These are phyloP conservation scores for Scomber scombrus DNA, from an alignment of 2,113 vertebrate species.

Conservation along the genomic window DNA sequence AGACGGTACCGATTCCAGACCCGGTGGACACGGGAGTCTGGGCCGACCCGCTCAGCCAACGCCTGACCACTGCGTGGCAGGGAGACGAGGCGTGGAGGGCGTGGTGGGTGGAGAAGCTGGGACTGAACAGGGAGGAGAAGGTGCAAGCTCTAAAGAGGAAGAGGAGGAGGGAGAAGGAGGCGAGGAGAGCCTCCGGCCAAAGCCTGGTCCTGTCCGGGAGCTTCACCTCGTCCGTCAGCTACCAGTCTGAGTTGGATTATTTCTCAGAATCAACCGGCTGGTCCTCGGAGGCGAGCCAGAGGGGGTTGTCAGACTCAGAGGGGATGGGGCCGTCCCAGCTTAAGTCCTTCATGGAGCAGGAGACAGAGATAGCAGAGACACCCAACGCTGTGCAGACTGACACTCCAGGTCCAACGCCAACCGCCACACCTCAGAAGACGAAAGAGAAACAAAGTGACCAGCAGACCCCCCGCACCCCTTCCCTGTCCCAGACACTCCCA, in stretches of 20 bases:
- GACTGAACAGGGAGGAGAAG: constrained; percentile 48
- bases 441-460: not conserved
- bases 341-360: not conserved
- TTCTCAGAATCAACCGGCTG: constrained; percentile 30
- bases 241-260: constrained; percentile 71
- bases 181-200: not conserved
- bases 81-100: constrained; percentile 73
- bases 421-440: not conserved
- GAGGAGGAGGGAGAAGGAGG: constrained; percentile 79
- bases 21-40: constrained; percentile 53
- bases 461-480: not conserved
- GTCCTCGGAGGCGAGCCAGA: constrained; percentile 46
- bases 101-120: constrained; percentile 87
- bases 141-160: constrained; percentile 77
- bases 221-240: constrained; percentile 86
- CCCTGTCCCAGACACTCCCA: not conserved
- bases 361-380: fast-evolving
- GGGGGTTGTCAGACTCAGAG: constrained; percentile 49
- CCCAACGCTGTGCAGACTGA: not conserved
- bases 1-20: constrained; percentile 4
- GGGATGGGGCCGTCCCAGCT: no score
- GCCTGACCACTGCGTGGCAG: constrained; percentile 86
- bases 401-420: not conserved
- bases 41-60: constrained; percentile 81
- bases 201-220: constrained; percentile 79